Evolutionary conservation across 2,113 vertebrate genomes (phyloP).

Genomic region (Ammospiza caudacuta): DNA sequence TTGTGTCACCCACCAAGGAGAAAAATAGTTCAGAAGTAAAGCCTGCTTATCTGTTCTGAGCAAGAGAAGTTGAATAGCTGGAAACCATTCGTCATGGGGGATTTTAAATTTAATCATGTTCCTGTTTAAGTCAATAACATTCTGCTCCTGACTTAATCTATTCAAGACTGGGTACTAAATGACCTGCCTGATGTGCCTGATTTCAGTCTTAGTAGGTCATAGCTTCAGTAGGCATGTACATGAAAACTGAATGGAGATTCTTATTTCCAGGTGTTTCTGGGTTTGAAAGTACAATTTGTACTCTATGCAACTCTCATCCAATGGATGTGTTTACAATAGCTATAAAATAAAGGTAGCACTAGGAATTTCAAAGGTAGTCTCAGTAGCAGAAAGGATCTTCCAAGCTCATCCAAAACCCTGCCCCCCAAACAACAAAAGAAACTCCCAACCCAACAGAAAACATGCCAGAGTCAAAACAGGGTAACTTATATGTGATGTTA

Average conservation of each 20-base stretch:
- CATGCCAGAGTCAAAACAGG: neutral
- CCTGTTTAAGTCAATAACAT: neutral
- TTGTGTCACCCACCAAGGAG: neutral
- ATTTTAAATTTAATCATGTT: neutral
- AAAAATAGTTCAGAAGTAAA: neutral
- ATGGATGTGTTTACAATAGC: neutral
- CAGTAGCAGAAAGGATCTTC: neutral
- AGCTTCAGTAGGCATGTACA: neutral
- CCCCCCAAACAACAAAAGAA: neutral
- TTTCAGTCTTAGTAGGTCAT: neutral
- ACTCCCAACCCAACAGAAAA: neutral
- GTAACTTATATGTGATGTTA: neutral
- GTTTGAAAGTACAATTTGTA: neutral
- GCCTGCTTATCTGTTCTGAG: neutral
- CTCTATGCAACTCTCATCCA: neutral
- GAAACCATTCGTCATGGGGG: neutral
- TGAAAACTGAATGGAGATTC: neutral
- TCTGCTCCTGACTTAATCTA: neutral
- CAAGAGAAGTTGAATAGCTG: neutral
- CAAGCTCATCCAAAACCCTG: accelerated
- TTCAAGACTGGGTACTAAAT: neutral
- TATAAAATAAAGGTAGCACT: neutral
- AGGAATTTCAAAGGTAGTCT: neutral
- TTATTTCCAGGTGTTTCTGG: neutral
- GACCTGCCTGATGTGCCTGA: neutral